phyloP scores from a whole-genome alignment of 2,888 invertebrate species.

The Automeris io region DNA sequence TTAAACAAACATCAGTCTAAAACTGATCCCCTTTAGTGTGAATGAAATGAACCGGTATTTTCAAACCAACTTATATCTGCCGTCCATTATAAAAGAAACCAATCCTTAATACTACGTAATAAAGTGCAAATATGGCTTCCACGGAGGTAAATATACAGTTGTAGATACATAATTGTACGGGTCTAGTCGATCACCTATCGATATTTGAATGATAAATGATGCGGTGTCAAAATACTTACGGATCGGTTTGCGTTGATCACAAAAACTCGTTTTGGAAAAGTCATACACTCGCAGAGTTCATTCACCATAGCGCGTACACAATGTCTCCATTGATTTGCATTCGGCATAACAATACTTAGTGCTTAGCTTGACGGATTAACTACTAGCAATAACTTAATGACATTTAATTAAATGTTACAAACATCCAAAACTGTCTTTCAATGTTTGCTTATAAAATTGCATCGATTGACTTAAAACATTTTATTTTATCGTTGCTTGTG shows the following conservation, averaged over 20 bases:
- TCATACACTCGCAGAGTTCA: constrained; percentile 38
- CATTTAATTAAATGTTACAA: too few species aligned
- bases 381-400: too few species aligned
- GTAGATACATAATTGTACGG: constrained; percentile 40
- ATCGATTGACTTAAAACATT: too few species aligned
- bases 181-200: constrained; percentile 55
- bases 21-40: constrained; percentile 21
- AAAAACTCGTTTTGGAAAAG: constrained; percentile 41
- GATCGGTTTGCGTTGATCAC: constrained; percentile 34
- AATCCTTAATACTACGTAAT: constrained; percentile 11
- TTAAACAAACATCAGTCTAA: constrained; percentile 9
- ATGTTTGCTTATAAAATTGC: too few species aligned
- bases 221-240: constrained; percentile 35
- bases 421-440: too few species aligned
- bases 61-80: background rate
- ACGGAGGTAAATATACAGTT: constrained; percentile 9
- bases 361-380: too few species aligned
- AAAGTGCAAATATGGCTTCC: constrained; percentile 7
- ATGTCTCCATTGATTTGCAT: background rate
- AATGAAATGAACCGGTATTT: constrained; percentile 51
- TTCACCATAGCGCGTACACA: constrained; percentile 32
- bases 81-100: constrained; percentile 22
- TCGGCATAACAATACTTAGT: background rate
- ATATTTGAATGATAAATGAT: constrained; percentile 57
- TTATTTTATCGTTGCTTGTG: too few species aligned